These are phyloP conservation scores for Callitettix versicolor DNA, from an alignment of 1,140 invertebrate species.

Conservation along the genomic window DNA sequence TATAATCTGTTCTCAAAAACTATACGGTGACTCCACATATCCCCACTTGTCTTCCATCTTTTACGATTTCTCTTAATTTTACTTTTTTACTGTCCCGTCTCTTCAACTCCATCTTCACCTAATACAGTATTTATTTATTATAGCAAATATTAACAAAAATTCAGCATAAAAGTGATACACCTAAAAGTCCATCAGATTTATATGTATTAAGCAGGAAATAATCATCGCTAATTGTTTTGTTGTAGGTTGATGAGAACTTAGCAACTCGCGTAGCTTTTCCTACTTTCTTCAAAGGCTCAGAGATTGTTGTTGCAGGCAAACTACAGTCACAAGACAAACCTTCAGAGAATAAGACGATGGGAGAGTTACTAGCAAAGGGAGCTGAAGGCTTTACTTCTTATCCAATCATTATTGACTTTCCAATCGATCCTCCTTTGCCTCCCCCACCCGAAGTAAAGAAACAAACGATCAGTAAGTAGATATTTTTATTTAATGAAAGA, in stretches of 20 bases:
- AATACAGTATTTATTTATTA: too few species aligned
- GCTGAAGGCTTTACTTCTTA: neutral
- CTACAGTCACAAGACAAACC: slow-evolving; percentile 22
- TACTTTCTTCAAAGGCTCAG: slow-evolving; percentile 44
- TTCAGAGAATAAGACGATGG: neutral
- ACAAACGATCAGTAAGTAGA: neutral
- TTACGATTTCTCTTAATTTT: too few species aligned
- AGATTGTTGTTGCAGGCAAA: slow-evolving; percentile 46
- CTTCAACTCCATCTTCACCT: too few species aligned
- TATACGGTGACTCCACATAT: too few species aligned
- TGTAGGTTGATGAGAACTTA: neutral
- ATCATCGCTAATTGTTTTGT: too few species aligned
- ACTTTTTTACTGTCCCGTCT: too few species aligned
- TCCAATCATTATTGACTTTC: neutral
- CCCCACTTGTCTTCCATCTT: too few species aligned
- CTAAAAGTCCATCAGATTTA: too few species aligned
- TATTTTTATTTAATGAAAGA: neutral
- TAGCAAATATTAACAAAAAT: too few species aligned
- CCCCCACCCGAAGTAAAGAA: neutral
- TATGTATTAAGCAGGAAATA: too few species aligned
- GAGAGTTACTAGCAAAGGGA: slow-evolving; percentile 5
- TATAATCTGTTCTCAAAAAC: too few species aligned
- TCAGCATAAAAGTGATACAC: too few species aligned
- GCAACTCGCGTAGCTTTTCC: slow-evolving; percentile 34
- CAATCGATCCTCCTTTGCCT: neutral